Evolutionary conservation across 2,113 vertebrate genomes (phyloP).

Genomic region (Melospiza georgiana): DNA sequence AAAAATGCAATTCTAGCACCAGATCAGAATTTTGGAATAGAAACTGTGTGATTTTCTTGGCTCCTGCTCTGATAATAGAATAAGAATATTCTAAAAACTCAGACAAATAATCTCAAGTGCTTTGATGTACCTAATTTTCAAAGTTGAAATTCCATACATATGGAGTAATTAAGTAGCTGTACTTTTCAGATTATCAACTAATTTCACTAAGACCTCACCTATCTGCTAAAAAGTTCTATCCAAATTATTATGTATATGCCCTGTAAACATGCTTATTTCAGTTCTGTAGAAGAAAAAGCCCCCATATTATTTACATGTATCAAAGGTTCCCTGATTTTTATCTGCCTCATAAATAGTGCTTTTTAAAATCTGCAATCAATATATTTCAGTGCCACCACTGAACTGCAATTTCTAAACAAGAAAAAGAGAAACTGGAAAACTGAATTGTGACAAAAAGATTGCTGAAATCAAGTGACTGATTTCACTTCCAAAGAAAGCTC

Average conservation of each 20-base stretch:
- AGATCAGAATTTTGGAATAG: neutral
- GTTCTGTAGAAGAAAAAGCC: neutral
- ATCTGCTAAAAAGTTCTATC: neutral
- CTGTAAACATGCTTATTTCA: neutral
- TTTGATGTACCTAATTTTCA: neutral
- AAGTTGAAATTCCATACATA: neutral
- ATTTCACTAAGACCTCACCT: neutral
- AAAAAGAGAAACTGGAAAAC: neutral
- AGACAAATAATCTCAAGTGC: neutral
- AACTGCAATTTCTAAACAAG: neutral
- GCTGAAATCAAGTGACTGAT: neutral
- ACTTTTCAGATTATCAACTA: neutral
- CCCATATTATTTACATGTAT: neutral
- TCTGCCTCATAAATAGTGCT: neutral
- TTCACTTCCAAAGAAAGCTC: neutral
- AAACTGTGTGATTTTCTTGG: neutral
- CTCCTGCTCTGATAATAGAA: neutral
- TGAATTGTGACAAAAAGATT: neutral
- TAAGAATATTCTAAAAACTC: neutral
- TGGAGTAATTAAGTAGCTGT: neutral
- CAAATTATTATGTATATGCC: neutral
- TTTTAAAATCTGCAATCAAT: neutral
- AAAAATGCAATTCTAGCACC: neutral
- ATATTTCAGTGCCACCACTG: neutral
- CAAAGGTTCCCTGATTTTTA: neutral